A percentile compares a stretch with the other conserved stretches of the same genome.
Conservation (phyloP, 53 echinoderm and acorn worm species). For the Mesocentrotus franciscanus region DNA sequence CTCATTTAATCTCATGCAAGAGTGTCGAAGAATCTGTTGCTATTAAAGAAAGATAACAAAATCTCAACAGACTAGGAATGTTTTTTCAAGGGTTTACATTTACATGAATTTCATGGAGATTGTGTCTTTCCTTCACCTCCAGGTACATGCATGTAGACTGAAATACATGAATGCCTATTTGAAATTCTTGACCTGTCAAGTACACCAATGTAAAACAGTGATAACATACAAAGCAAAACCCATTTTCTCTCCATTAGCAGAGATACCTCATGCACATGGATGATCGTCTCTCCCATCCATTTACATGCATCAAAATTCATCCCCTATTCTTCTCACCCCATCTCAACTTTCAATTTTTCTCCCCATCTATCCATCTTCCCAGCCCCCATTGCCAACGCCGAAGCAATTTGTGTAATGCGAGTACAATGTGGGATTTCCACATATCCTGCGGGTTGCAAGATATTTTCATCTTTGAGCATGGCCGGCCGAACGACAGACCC, state of each 20-base stretch:
- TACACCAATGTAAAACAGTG: not conserved
- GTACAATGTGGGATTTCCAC: slow-evolving; percentile 38
- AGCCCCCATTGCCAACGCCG: not conserved
- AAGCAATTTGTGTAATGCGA: slow-evolving; percentile 58
- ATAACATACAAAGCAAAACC: not conserved
- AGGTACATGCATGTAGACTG: not conserved
- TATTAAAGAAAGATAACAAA: too few relatives aligned
- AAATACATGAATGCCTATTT: too few relatives aligned
- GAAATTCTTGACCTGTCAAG: not conserved
- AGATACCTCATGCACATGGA: not conserved
- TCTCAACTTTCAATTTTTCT: slow-evolving; percentile 15
- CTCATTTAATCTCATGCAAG: too few relatives aligned
- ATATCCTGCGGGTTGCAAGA: slow-evolving; percentile 22
- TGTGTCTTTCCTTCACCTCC: not conserved
- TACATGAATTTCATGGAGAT: not conserved
- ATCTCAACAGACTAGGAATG: not conserved
- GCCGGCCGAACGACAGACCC: not conserved
- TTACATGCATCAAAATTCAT: not conserved
- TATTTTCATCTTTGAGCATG: slow-evolving; percentile 41
- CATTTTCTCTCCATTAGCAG: not conserved
- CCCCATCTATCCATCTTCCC: slow-evolving; percentile 15
- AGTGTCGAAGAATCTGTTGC: too few relatives aligned
- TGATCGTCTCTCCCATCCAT: not conserved
- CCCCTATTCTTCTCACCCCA: not conserved
- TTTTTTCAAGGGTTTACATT: not conserved